Conservation (phyloP, 2,888 invertebrate species). For the Sepioteuthis lessoniana region DNA sequence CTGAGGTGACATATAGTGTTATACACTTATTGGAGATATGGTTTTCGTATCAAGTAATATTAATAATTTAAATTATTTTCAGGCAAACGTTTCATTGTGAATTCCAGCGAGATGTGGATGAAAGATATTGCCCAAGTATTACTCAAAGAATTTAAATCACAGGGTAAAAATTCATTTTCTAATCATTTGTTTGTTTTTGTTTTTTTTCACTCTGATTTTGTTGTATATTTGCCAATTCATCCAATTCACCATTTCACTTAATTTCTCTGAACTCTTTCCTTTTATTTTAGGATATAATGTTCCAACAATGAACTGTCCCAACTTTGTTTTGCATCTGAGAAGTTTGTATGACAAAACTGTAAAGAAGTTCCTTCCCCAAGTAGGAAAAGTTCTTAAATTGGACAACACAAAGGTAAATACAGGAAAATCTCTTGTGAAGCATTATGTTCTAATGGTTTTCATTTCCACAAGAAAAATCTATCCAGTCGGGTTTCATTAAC, state of each 20-base stretch:
- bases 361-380: constrained; percentile 74
- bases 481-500: too few relatives aligned
- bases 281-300: constrained; percentile 73
- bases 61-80: constrained; percentile 50
- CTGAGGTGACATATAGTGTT: too few relatives aligned
- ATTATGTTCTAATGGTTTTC: too few relatives aligned
- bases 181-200: neutral
- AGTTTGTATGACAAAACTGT: constrained; percentile 76
- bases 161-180: constrained; percentile 69
- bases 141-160: constrained; percentile 76
- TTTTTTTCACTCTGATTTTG: neutral
- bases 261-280: neutral
- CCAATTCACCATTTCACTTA: neutral
- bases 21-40: too few relatives aligned
- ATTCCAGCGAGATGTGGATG: constrained; percentile 75
- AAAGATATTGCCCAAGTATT: constrained; percentile 76
- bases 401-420: constrained; percentile 70
- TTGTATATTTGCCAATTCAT: neutral
- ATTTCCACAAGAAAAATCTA: too few relatives aligned
- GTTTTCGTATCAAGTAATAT: too few relatives aligned
- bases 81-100: constrained; percentile 75
- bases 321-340: constrained; percentile 73
- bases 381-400: constrained; percentile 71
- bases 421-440: neutral
- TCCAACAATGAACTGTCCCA: constrained; percentile 75